phyloP scores from a whole-genome alignment of 2,797 vertebrate species.

The Brachyalestes nurse region DNA sequence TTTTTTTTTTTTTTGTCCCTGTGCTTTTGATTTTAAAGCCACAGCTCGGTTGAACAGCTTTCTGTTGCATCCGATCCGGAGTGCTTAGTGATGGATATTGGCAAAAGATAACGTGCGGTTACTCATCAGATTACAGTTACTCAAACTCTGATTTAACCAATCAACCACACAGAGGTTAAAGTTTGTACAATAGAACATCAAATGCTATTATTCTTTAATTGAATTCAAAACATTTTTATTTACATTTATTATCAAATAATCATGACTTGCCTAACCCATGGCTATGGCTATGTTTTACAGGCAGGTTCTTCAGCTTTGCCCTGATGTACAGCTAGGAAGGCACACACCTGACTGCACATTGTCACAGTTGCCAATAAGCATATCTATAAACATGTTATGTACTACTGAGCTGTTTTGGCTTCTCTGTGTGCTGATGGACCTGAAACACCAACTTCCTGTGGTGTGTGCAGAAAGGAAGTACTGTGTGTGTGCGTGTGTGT shows the following conservation, averaged over 20 bases:
- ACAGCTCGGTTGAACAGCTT: not conserved
- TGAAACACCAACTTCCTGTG: constrained; percentile 74
- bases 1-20: not conserved
- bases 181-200: not conserved
- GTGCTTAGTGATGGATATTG: not conserved
- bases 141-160: not conserved
- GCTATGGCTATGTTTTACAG: constrained; percentile 8
- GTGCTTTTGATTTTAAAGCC: not conserved
- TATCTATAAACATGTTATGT: constrained; percentile 56
- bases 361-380: constrained; percentile 51
- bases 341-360: constrained; percentile 51
- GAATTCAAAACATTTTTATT: not conserved
- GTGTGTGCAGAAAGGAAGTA: constrained; percentile 65
- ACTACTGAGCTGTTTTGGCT: constrained; percentile 65
- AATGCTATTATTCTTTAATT: too few relatives aligned
- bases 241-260: not conserved
- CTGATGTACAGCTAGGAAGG: not conserved
- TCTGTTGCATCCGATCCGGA: not conserved
- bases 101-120: not conserved
- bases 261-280: not conserved
- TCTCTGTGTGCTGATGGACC: constrained; percentile 64
- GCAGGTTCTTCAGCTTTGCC: constrained; percentile 18
- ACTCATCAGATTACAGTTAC: not conserved
- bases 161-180: not conserved
- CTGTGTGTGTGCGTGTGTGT: constrained; percentile 37